Base-by-base conservation (phyloP, 2,888 invertebrate species). In the Scaptomyza caliginosa region DNA sequence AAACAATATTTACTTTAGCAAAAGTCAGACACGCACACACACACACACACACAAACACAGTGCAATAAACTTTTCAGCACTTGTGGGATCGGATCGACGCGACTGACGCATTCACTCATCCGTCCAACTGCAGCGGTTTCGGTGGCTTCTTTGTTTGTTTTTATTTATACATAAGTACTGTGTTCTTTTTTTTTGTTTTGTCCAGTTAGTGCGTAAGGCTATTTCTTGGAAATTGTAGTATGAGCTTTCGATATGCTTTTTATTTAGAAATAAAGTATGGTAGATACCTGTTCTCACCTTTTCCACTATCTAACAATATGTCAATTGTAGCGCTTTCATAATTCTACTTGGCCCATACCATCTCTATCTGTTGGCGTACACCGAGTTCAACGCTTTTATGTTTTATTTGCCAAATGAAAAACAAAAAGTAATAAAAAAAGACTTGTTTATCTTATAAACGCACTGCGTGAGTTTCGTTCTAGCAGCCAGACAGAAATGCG, bases 41-140 rank as follows among this genome's bases (percentile, higher is more conserved):
- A 78, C 7, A 26, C 26, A 26, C 26, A 26, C 75, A 63, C 36
- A 40, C 66, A 79, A 73, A 60, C 39, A 39, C 64, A 79, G 83
- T 79, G 83, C 88, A 84, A 87, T 84, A 74, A 87, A 84, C 83
- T 87, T 83, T 86, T 77, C 69, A 85, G 71, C 71, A 74, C 85
- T 84, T 75, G 74, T 66, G 48, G 46, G 65, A 46, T 56, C 38
- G 42, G 26, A 46, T 17, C 48, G 59, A 19, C 60, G 43, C 30
- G 8, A 11, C 32, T 50, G 50, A 67, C 52, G 39, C 30, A 42
- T 8, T 32, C 32, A 13, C 32, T 13, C 34, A 16, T 1, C 34
- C 38, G 51, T 58, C 49, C 23, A 39, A 43, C 48, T 23, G 39
- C 43, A 57, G 42, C 52, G 13, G 55, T 52, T 36, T 60, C 34